These are phyloP conservation scores for Acholoe squamosa DNA, from an alignment of 2,888 invertebrate species.

Conservation along the genomic window DNA sequence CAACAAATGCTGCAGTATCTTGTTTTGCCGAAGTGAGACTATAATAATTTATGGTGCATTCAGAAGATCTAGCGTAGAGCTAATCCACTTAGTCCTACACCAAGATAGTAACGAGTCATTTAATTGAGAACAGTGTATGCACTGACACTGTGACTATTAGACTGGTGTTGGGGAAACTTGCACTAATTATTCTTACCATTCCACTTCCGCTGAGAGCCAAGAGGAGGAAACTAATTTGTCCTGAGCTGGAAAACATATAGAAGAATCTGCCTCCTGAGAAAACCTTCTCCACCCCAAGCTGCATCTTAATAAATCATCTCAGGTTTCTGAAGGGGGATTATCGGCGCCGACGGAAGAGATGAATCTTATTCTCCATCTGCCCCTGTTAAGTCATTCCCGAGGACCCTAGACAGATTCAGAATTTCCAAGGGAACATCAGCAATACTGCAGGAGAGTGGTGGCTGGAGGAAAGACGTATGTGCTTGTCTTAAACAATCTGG, in stretches of 20 bases:
- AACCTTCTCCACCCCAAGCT: neutral
- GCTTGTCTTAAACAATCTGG: too few species aligned
- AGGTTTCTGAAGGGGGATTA: neutral
- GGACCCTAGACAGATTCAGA: neutral
- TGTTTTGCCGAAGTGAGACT: too few species aligned
- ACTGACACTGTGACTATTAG: too few species aligned
- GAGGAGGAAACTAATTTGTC: constrained; percentile 19
- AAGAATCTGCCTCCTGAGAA: neutral
- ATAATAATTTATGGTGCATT: too few species aligned
- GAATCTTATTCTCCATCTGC: neutral
- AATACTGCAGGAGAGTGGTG: neutral
- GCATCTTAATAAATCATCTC: constrained; percentile 6
- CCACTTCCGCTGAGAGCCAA: neutral
- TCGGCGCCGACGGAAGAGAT: constrained; percentile 21
- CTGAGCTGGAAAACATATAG: neutral
- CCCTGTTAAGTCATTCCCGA: neutral
- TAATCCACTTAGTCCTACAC: too few species aligned
- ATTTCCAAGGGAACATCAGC: neutral
- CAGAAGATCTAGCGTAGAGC: too few species aligned
- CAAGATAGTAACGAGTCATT: too few species aligned
- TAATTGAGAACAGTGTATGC: too few species aligned
- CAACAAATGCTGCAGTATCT: too few species aligned
- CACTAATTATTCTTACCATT: neutral
- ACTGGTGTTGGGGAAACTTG: neutral
- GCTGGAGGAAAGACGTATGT: too few species aligned